A percentile compares a stretch with the other conserved stretches of the same genome.
These are phyloP conservation scores for Miltochrista miniata DNA, from an alignment of 2,888 invertebrate genomes.

Conservation along the genomic window DNA sequence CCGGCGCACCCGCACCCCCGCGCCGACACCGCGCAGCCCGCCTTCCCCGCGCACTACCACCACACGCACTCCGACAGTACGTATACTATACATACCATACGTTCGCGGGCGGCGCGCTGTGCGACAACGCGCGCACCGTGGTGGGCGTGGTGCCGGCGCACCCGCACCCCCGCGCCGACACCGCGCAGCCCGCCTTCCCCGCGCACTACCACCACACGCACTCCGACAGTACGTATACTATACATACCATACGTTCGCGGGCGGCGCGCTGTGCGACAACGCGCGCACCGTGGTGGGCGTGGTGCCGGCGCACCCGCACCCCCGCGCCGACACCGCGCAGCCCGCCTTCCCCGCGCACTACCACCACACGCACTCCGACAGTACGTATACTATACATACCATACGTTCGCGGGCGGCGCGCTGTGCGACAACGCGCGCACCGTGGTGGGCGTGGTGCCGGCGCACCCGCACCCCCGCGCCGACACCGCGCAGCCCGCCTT, in stretches of 20 bases:
- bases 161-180: slow-evolving; percentile 9
- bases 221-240: background rate
- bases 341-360: too few relatives aligned
- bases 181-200: slow-evolving; percentile 26
- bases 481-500: too few relatives aligned
- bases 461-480: too few relatives aligned
- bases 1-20: slow-evolving; percentile 47
- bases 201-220: slow-evolving; percentile 28
- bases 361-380: too few relatives aligned
- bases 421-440: too few relatives aligned
- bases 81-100: background rate
- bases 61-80: background rate
- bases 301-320: slow-evolving; percentile 71
- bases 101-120: slow-evolving; percentile 85
- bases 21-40: slow-evolving; percentile 15
- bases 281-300: slow-evolving; percentile 86
- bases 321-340: too few relatives aligned
- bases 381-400: too few relatives aligned
- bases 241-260: slow-evolving; percentile 84
- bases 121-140: slow-evolving; percentile 89
- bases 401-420: too few relatives aligned
- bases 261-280: slow-evolving; percentile 90
- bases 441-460: too few relatives aligned
- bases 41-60: slow-evolving; percentile 36
- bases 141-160: slow-evolving; percentile 83